Percentiles rank a stretch among this genome's conserved stretches.
Conservation (phyloP, 2,888 invertebrate genomes). For the Athrips mouffetella region DNA sequence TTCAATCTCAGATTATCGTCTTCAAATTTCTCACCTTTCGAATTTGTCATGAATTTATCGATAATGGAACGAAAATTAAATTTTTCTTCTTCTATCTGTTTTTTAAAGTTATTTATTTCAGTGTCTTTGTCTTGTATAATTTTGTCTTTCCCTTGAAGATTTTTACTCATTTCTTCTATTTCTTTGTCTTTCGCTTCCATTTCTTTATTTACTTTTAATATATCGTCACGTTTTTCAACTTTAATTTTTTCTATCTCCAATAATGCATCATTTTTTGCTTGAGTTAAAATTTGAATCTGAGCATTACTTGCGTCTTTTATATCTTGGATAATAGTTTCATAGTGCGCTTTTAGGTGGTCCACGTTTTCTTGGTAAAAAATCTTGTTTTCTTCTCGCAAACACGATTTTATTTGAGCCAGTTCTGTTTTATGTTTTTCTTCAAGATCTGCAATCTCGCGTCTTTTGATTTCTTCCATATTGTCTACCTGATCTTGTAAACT, state of each 20-base stretch:
- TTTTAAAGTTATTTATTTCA: conserved; percentile 45
- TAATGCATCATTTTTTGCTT: conserved; percentile 37
- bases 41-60: conserved; percentile 42
- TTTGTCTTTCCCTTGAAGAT: conserved; percentile 40
- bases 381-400: conserved; percentile 44
- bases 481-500: conserved; percentile 47
- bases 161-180: conserved; percentile 45
- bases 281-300: conserved; percentile 35
- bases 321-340: conserved; percentile 42
- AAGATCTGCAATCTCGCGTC: conserved; percentile 52
- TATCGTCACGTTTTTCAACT: too few relatives aligned
- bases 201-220: conserved; percentile 41
- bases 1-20: conserved; percentile 36
- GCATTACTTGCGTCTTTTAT: conserved; percentile 32
- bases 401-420: conserved; percentile 42
- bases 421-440: conserved; percentile 51
- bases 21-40: conserved; percentile 33
- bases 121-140: conserved; percentile 41
- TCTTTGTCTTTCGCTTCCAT: conserved; percentile 35
- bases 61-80: conserved; percentile 42
- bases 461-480: conserved; percentile 45
- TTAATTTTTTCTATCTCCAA: conserved; percentile 44
- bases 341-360: conserved; percentile 41
- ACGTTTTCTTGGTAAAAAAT: conserved; percentile 45
- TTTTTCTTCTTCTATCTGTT: conserved; percentile 46